phyloP scores from a whole-genome alignment of 1,140 invertebrate species.

The Halotydeus destructor region DNA sequence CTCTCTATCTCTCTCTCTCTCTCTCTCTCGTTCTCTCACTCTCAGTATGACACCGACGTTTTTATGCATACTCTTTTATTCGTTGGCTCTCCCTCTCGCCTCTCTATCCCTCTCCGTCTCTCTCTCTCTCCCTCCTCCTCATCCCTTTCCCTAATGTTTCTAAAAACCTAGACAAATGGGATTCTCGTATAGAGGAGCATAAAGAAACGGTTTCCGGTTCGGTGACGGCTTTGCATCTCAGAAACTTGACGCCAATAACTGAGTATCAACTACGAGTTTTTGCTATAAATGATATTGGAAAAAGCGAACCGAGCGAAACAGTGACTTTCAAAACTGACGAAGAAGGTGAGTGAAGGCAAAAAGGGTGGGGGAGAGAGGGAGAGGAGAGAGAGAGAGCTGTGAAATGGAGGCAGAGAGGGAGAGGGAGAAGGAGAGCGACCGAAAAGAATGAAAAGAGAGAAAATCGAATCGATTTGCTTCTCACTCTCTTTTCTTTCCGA shows the following conservation, averaged over 20 bases:
- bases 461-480: too few species aligned
- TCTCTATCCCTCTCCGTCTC: not conserved
- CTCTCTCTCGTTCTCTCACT: not conserved
- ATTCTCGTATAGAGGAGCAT: too few species aligned
- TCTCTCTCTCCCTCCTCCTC: not conserved
- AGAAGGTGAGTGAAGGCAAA: conserved; percentile 43
- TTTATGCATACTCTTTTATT: not conserved
- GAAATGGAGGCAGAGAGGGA: not conserved
- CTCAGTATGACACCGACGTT: not conserved
- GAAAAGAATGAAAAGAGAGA: too few species aligned
- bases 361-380: too few species aligned
- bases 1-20: not conserved
- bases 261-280: conserved; percentile 87
- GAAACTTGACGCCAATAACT: conserved; percentile 57
- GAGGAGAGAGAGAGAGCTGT: not conserved
- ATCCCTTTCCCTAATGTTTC: not conserved
- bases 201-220: conserved; percentile 28
- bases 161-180: not conserved
- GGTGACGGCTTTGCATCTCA: conserved; percentile 51
- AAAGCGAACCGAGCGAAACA: conserved; percentile 74
- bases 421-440: too few species aligned
- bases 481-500: too few species aligned
- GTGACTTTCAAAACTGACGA: conserved; percentile 57
- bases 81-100: not conserved
- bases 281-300: conserved; percentile 90